Conservation (phyloP, 2,888 invertebrate genomes). For the Subacronicta megacephala region DNA sequence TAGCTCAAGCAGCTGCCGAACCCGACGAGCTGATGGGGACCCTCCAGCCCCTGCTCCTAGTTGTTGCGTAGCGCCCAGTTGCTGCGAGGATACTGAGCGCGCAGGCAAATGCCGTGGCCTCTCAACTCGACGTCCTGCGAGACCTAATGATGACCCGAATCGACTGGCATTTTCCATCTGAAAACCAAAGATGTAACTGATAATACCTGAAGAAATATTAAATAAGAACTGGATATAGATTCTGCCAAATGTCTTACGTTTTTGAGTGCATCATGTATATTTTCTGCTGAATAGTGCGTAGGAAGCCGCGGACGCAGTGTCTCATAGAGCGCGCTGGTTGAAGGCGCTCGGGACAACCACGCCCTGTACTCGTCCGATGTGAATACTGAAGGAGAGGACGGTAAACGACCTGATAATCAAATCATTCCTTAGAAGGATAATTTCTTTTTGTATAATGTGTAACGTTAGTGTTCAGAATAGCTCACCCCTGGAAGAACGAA, state of each 20-base stretch:
- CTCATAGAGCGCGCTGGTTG: slow-evolving; percentile 97
- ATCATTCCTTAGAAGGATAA: slow-evolving; percentile 33
- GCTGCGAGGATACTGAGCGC: slow-evolving; percentile 93
- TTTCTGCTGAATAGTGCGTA: slow-evolving; percentile 95
- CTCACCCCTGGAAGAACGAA: slow-evolving; percentile 87
- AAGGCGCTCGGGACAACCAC: slow-evolving; percentile 97
- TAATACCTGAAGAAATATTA: neutral
- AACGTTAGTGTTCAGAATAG: neutral
- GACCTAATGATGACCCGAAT: slow-evolving; percentile 88
- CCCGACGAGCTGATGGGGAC: slow-evolving; percentile 94
- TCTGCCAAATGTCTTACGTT: slow-evolving; percentile 90
- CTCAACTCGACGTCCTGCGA: slow-evolving; percentile 87
- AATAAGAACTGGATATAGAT: neutral
- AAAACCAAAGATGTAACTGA: slow-evolving; percentile 17
- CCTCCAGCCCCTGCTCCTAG: slow-evolving; percentile 70
- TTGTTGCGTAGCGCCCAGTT: slow-evolving; percentile 87
- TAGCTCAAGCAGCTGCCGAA: slow-evolving; percentile 94
- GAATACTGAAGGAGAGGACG: slow-evolving; percentile 91
- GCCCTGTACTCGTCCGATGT: slow-evolving; percentile 98
- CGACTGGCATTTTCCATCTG: slow-evolving; percentile 91
- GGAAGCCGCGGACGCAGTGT: slow-evolving; percentile 95
- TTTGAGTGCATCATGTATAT: slow-evolving; percentile 95
- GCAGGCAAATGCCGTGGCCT: slow-evolving; percentile 91
- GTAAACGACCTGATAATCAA: slow-evolving; percentile 78
- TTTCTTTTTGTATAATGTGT: neutral